Base-by-base conservation (phyloP, 2,113 vertebrate genomes). In the Todiramphus saurophagus region DNA sequence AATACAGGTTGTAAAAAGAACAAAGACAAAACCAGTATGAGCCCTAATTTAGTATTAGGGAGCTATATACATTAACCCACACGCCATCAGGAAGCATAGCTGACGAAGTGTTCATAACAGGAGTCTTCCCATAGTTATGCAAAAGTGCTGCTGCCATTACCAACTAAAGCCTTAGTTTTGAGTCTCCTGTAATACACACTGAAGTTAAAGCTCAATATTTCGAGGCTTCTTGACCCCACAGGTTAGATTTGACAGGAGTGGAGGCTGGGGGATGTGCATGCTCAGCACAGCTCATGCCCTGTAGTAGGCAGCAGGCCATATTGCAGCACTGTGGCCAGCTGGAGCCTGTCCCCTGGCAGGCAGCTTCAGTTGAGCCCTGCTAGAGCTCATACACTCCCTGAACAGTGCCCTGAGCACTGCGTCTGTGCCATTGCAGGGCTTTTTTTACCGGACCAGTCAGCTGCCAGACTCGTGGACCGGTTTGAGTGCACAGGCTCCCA, bases 351-450 rank as follows among this genome's bases (percentile, higher is more conserved):
- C 55, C 69, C 33, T 56, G 50, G 50, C 44, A 69, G 53, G 41
- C 69, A 53, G 17, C 39, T 41, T 46, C 51, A 64, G 10, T 0
- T 17, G 7, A 55, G 64, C 58, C 64, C n/a, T 13, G n/a, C 58
- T 43, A 10, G 30, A 66, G 25, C 41, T 79, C 2, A 1, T 64
- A 13, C 4, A 0, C 19, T 66, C 35, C n/a, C 11, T 7, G 3
- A 2, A 14, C 55, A 33, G 66, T 27, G 17, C 66, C 76, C 28
- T 0, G 10, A 59, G 33, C n/a, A 1, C 0, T 0, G 30, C 5
- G 33, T 58, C 19, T 24, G 15, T 55, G 39, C 58, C 1, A 1
- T 23, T 1, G 1, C 46, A 6, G 44, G 77, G 19, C 63, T 8
- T 37, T 90, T 31, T 44, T 14, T 41, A 46, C 20, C 51, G 37